These are phyloP conservation scores for Trogon surrucura DNA, from an alignment of 2,113 vertebrate species.

Conservation along the genomic window DNA sequence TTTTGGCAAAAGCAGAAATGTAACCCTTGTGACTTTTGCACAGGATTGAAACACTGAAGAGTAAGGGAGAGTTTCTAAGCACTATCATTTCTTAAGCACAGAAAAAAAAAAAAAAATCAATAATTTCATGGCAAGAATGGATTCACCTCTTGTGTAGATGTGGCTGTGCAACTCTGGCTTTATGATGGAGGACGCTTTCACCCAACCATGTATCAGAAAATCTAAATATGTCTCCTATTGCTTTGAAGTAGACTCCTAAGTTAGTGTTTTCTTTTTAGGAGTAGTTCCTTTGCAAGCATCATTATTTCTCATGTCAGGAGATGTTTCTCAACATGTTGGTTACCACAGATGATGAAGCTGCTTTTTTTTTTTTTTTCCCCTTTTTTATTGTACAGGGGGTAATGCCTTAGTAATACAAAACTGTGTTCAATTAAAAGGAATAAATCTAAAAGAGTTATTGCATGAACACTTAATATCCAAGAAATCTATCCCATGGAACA, in stretches of 20 bases:
- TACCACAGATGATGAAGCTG: neutral
- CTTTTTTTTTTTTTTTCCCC: neutral
- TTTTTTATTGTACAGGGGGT: neutral
- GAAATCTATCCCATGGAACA: neutral
- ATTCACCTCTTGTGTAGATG: neutral
- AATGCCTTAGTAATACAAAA: neutral
- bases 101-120: neutral
- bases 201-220: fast-evolving
- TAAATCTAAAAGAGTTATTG: neutral
- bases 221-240: neutral
- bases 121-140: neutral
- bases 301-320: neutral
- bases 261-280: neutral
- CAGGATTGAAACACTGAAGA: neutral
- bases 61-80: neutral
- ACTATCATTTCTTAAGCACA: neutral
- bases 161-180: neutral
- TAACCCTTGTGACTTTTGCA: neutral
- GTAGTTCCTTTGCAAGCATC: neutral
- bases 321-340: neutral
- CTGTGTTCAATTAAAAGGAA: neutral
- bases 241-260: neutral
- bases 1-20: neutral
- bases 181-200: neutral
- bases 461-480: neutral